Evolutionary conservation across 1,140 invertebrate genomes (phyloP), one percentile per base, ranked within the genome.

Genomic region (Lasaia peninsularis): DNA sequence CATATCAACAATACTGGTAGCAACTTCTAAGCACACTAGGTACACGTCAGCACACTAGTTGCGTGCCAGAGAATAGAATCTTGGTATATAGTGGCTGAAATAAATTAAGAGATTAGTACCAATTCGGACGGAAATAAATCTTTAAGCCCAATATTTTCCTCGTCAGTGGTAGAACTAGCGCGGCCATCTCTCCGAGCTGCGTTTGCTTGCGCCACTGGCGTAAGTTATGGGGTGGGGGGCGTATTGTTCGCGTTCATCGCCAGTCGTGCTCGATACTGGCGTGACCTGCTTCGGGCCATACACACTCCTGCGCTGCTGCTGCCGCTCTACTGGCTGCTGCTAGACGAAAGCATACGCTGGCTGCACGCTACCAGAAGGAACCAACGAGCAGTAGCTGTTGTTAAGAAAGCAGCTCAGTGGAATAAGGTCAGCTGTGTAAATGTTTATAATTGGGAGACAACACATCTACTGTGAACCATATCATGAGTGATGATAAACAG

Each of bases 281-380:
- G 84, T 0, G 18, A 60, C 8, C 65, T 85, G 58, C 67, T 85
- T 58, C 60, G 66, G 8, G 53, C 56, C 10, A 65, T 78, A 2
- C 73, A 86, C 65, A 21, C 70, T n/a, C 73, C 77, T 8, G 84
- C 84, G 34, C 66, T 87, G 60, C 68, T 81, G 54, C 71, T 87
- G 56, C 78, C 78, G 9, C 54, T 79, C 0, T 86, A 83, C 65
- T 73, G 71, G 70, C 62, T 80, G 44, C 60, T 87, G 50, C 37
- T 84, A 7, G 79, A 84, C 58, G 84, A 87, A 68, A 85, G 80
- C 64, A 60, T 67, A 44, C 74, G 85, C 50, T 96, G 95, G 95
- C 85, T 96, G 35, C 76, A 95, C 54, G 92, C 93, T 1, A 91
- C 92, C 11, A 60, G 59, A 1, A 52, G 69, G 1, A 56, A 49